Evolutionary conservation across 2,113 vertebrate species (phyloP), one percentile per base, ranked within the genome.

Genomic region (Centropus bengalensis): DNA sequence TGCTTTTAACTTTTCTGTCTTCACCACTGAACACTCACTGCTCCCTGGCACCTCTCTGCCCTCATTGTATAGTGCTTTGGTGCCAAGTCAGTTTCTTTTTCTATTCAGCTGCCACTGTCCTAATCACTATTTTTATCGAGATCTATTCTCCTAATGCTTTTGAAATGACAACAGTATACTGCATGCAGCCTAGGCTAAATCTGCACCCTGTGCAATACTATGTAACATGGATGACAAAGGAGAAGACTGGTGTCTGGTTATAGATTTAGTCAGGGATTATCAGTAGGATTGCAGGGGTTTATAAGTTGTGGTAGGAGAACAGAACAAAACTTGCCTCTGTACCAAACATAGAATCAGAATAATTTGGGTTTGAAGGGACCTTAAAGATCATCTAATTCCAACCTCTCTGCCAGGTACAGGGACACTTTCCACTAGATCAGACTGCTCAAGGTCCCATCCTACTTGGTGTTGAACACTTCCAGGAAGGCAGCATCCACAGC

Each of bases 21-120:
- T 67, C 23, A 47, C 16, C 5, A 27, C 8, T 6, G 5, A 55
- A 5, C 0, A 1, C 64, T 76, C 62, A 64, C 27, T 52, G 27
- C 2, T 49, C 44, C n/a, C 20, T 42, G 18, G 20, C 33, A 24
- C 22, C 8, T 80, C 22, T 75, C 18, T 3, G 1, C 51, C 19
- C 8, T 66, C 4, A 0, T 9, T 66, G 15, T 27, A 30, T 1
- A 3, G 6, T 42, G 3, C 12, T 62, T 58, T n/a, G 19, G 20
- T 75, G 38, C 17, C 47, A 28, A 32, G 6, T 9, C 32, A 62
- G 7, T 17, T 20, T 68, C 17, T 69, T 52, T 78, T 78, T 54
- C 28, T 78, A 12, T 70, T 77, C 5, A 12, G 12, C 22, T 88
- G n/a, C 9, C 33, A 45, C n/a, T 54, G 16, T 62, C 73, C 17